Evolutionary conservation across 2,888 invertebrate genomes (phyloP), one percentile per base, ranked within the genome.

Genomic region (Bimastos eiseni): DNA sequence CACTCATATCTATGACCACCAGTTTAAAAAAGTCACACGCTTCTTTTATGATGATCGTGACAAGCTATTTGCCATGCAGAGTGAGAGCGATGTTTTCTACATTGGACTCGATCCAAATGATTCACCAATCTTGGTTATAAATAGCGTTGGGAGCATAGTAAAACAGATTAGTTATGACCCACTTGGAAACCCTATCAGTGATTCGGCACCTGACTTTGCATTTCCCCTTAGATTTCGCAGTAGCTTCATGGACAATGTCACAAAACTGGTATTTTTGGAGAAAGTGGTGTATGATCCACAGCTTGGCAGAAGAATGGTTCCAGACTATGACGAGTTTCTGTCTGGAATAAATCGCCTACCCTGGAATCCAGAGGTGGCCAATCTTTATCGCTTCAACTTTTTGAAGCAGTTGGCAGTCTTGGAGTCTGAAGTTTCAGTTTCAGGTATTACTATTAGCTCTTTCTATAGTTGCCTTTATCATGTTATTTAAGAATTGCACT

Each of bases 241-340:
- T 90, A 98, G 98, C 90, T 96, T 98, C 55, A 95, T 98, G 92
- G 98, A 98, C 95, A 97, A 98, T 96, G 97, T 97, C 93, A 98
- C 98, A 0, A 97, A 97, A 93, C 95, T 98, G 88, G 96, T 98
- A 93, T 88, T 91, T 41, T 96, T 98, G 92, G 93, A 94, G 89
- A 97, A 97, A 33, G 97, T 98, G 95, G 98, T 98, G 13, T 99
- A 98, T 94, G 98, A 98, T 95, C 98, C 98, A 0, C 96, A 98
- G 91, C 98, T 98, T 93, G 98, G 98, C 0, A 98, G 98, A 94
- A 98, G 98, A 97, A 97, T 98, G 97, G 97, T 98, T 34, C 98
- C 98, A 0, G 96, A 98, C 91, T 98, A 98, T 97, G 97, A 97
- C 94, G 97, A 97, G 92, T 93, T 94, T 84, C 92, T 94, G 90